phyloP scores from a whole-genome alignment of 1,140 invertebrate genomes.

The Drosophila burlai region DNA sequence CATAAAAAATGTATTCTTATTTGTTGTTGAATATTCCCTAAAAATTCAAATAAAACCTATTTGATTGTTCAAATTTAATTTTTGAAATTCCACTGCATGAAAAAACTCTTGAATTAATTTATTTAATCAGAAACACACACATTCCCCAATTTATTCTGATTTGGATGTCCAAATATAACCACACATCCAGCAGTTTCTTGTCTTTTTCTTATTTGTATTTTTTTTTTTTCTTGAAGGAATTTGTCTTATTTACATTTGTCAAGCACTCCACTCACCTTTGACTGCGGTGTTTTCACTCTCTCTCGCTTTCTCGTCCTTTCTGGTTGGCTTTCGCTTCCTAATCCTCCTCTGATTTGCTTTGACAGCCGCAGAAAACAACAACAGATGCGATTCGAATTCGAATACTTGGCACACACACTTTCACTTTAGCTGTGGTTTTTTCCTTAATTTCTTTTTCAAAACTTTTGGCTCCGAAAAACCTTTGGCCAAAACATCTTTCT shows the following conservation, averaged over 20 bases:
- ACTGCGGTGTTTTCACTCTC: slow-evolving; percentile 32
- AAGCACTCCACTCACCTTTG: slow-evolving; percentile 63
- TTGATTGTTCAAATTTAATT: background rate
- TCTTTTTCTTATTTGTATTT: background rate
- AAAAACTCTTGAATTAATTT: background rate
- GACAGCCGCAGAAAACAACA: slow-evolving; percentile 21
- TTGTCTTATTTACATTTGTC: slow-evolving; percentile 41
- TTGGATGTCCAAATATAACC: slow-evolving; percentile 10
- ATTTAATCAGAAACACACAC: slow-evolving; percentile 2
- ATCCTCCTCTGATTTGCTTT: slow-evolving; percentile 50
- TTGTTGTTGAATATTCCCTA: background rate
- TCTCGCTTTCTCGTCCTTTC: slow-evolving; percentile 21
- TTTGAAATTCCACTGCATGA: background rate
- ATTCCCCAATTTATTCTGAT: slow-evolving; percentile 4
- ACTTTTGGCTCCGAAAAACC: slow-evolving; percentile 9
- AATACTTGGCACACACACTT: slow-evolving; percentile 32
- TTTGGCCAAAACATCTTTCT: slow-evolving; percentile 22
- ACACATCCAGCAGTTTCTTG: slow-evolving; percentile 2
- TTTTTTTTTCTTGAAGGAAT: slow-evolving; percentile 21
- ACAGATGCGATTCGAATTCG: slow-evolving; percentile 16
- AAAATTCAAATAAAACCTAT: background rate
- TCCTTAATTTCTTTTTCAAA: slow-evolving; percentile 12
- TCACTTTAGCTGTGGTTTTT: slow-evolving; percentile 18
- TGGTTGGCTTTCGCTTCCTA: slow-evolving; percentile 18
- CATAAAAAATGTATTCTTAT: background rate